These are phyloP conservation scores for Astur gentilis DNA, from an alignment of 2,113 vertebrate genomes.

Conservation along the genomic window DNA sequence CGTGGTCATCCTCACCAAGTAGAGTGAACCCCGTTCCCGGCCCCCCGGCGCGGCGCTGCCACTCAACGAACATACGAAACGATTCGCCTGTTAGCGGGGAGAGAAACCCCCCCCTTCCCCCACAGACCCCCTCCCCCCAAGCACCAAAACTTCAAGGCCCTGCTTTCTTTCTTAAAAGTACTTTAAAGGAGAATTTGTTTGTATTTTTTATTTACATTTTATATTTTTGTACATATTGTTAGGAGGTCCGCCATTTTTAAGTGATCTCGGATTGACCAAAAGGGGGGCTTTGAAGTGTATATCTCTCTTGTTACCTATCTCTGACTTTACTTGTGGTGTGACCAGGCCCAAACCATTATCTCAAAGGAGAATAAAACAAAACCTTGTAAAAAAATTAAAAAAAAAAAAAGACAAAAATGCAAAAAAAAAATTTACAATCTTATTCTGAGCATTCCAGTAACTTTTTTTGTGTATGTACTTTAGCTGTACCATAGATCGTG, in stretches of 20 bases:
- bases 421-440: conserved; percentile 73
- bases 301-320: conserved; percentile 75
- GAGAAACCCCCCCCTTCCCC: too few relatives aligned
- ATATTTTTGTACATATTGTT: conserved; percentile 99
- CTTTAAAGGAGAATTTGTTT: conserved; percentile 88
- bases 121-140: too few relatives aligned
- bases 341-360: conserved; percentile 84
- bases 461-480: conserved; percentile 83
- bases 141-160: conserved; percentile 68
- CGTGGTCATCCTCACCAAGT: too few relatives aligned
- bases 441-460: conserved; percentile 97
- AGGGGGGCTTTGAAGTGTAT: conserved; percentile 84
- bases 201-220: conserved; percentile 99
- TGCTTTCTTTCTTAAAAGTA: conserved; percentile 86
- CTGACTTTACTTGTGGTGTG: conserved; percentile 89
- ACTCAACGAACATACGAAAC: too few relatives aligned
- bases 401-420: conserved; percentile 72
- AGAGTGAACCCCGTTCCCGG: too few relatives aligned
- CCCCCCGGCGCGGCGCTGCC: too few relatives aligned
- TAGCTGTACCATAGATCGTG: conserved; percentile 83
- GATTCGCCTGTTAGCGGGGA: too few relatives aligned
- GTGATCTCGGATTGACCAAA: conserved; percentile 89
- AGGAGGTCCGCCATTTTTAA: conserved; percentile 85
- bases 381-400: conserved; percentile 78
- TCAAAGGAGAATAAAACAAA: conserved; percentile 79